Evolutionary conservation across 1,140 invertebrate species (phyloP), one percentile per base, ranked within the genome.

Genomic region (Hylaeus volcanicus): DNA sequence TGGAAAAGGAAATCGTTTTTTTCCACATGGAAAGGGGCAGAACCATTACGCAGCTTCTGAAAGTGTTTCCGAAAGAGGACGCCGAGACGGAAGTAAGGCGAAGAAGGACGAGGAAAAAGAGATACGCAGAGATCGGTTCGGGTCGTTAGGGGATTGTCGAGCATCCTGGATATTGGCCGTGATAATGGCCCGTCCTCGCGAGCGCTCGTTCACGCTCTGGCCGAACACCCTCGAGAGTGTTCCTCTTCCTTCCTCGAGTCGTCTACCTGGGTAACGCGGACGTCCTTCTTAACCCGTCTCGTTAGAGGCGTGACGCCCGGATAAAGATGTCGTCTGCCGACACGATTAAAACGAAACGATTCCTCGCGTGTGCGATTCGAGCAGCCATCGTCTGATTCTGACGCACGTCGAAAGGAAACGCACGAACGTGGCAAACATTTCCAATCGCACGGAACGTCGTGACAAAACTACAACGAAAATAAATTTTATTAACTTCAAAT

Each of bases 131-230:
- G 15, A 9, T 58, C 69, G 58, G 70, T 37, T 68, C 43, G 63
- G 75, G 66, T 85, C 82, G 82, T 87, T 87, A 87, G 78, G 72
- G 82, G 70, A 73, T 87, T 82, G 82, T 87, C 79, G 82, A 87
- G 86, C 86, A 87, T 79, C 82, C 75, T 84, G 82, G 86, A 87
- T 87, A 87, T 87, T 84, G 85, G 82, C 82, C 76, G 75, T 82
- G 82, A 87, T 87, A 87, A 87, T 82, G 79, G 79, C 61, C 82
- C 82, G 77, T 86, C 73, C 85, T 81, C 78, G 74, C 86, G 81
- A 87, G 86, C 74, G 77, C 85, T 86, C 73, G 81, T 87, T 87
- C 84, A 65, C 84, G 64, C 74, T 86, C 56, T 15, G 58, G 65
- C 66, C 61, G 81, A 83, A 86, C 83, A 83, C 63, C 73, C 77